These are phyloP conservation scores for Drosophila hamatofila DNA, from an alignment of 2,888 invertebrate genomes.

Conservation along the genomic window DNA sequence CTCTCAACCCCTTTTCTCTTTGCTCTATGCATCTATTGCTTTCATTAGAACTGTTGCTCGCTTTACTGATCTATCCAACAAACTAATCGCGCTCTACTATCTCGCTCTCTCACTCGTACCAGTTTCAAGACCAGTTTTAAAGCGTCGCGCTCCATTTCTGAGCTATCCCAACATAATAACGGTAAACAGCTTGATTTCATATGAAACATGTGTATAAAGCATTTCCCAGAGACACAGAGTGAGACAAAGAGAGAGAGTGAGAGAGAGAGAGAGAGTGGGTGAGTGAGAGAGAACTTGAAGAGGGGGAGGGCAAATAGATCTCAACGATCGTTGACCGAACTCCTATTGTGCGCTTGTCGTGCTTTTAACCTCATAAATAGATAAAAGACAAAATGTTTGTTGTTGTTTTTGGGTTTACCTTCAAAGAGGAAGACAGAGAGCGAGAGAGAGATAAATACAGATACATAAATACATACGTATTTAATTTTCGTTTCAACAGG, in stretches of 20 bases:
- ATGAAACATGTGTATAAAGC: conserved; percentile 24
- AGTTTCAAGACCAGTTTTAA: conserved; percentile 58
- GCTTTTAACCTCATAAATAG: conserved; percentile 64
- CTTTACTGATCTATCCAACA: conserved; percentile 72
- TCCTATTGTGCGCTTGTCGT: conserved; percentile 39
- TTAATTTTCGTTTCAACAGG: conserved; percentile 44
- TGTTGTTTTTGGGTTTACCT: conserved; percentile 40
- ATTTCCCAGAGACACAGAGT: conserved; percentile 8
- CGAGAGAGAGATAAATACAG: conserved; percentile 1
- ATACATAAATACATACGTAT: conserved; percentile 7
- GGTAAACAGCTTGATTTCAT: conserved; percentile 46
- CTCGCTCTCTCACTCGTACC: not conserved
- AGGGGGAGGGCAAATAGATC: conserved; percentile 8
- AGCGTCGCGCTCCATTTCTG: conserved; percentile 62
- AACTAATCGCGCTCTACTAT: not conserved
- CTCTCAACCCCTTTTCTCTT: not conserved
- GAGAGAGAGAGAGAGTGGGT: not conserved
- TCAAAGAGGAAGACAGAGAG: conserved; percentile 13
- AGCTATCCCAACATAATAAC: conserved; percentile 82
- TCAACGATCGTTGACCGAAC: conserved; percentile 67
- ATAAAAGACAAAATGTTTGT: conserved; percentile 39
- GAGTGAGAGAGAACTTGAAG: not conserved
- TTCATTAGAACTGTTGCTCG: conserved; percentile 1
- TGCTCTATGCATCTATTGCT: not conserved
- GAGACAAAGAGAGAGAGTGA: not conserved